A percentile compares a stretch with the other conserved stretches of the same genome.
Conservation (phyloP, 2,797 vertebrate species). For the Chaunax sp. region DNA sequence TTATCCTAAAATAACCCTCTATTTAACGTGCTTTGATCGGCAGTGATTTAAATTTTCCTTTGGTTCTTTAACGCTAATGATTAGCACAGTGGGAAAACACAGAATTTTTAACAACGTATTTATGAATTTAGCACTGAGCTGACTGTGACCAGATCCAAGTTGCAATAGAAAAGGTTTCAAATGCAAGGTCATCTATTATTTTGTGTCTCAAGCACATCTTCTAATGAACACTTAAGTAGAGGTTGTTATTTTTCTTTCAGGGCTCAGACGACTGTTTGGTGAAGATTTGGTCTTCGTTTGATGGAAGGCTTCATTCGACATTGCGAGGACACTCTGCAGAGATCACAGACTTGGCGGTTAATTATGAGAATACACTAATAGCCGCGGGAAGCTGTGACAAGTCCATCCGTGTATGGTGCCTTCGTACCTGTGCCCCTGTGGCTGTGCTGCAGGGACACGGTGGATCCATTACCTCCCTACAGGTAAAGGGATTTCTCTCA, state of each 20-base stretch:
- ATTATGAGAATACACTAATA: constrained; percentile 97
- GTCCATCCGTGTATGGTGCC: constrained; percentile 97
- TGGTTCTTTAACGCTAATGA: not conserved
- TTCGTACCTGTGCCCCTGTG: constrained; percentile 96
- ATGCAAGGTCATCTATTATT: too few relatives aligned
- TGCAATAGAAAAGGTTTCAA: not conserved
- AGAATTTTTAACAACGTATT: not conserved
- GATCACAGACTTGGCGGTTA: constrained; percentile 98
- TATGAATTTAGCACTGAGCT: constrained; percentile 1
- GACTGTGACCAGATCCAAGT: not conserved
- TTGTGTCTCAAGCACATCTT: not conserved
- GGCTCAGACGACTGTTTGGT: constrained; percentile 99
- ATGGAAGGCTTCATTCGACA: constrained; percentile 93
- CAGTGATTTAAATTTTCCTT: not conserved
- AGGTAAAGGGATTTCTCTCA: constrained; percentile 80
- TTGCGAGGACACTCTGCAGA: constrained; percentile 97
- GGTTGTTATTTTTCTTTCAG: constrained; percentile 71
- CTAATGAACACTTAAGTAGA: not conserved
- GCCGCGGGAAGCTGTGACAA: constrained; percentile 98
- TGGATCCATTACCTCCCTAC: constrained; percentile 97
- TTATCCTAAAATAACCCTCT: not conserved
- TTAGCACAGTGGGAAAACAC: not conserved
- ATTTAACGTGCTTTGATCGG: not conserved
- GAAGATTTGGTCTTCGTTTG: constrained; percentile 98
- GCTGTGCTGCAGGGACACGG: constrained; percentile 97